Evolutionary conservation across 2,797 vertebrate genomes (phyloP).

Genomic region (Labeo calbasu): DNA sequence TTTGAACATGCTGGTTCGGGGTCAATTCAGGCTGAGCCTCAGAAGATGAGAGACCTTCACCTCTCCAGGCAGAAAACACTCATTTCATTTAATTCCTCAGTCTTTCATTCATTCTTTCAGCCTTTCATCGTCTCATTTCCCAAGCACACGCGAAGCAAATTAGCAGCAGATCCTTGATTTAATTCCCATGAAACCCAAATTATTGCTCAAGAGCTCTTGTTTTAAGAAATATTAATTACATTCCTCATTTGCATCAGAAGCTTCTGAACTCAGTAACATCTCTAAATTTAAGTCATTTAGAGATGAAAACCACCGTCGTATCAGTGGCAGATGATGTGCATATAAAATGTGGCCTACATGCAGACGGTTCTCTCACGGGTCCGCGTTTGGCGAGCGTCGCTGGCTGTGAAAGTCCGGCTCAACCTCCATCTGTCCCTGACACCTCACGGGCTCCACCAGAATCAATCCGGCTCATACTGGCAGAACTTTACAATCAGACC

Average conservation of each 20-base stretch:
- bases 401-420: constrained; percentile 49
- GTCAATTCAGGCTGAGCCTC: constrained; percentile 22
- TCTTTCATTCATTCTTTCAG: constrained; percentile 12
- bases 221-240: constrained; percentile 43
- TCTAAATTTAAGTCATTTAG: background rate
- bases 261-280: constrained; percentile 8
- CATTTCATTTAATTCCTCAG: background rate
- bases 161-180: constrained; percentile 18
- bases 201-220: constrained; percentile 39
- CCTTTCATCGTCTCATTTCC: constrained; percentile 9
- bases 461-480: constrained; percentile 16
- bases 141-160: background rate
- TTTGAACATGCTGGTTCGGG: background rate
- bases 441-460: constrained; percentile 21
- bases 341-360: background rate
- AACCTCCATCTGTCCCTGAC: constrained; percentile 51
- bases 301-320: background rate
- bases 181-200: constrained; percentile 31
- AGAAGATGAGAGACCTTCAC: constrained; percentile 11
- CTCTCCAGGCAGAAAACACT: background rate
- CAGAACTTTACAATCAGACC: background rate
- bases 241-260: constrained; percentile 30
- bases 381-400: constrained; percentile 1
- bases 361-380: background rate
- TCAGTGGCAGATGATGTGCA: constrained; percentile 37